Conservation (phyloP, 2,888 invertebrate species). For the Cordilura impudica region DNA sequence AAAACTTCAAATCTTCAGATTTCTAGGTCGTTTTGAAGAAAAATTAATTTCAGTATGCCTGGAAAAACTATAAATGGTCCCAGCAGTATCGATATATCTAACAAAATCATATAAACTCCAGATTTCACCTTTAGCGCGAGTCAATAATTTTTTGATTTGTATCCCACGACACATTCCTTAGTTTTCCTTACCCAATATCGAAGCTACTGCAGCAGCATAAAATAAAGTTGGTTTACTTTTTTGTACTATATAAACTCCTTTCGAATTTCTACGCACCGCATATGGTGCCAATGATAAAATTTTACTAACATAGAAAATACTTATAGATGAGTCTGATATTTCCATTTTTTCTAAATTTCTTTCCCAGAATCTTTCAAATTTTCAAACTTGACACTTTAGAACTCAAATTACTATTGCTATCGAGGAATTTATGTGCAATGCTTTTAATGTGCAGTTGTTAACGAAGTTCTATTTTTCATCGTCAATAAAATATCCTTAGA, state of each 20-base stretch:
- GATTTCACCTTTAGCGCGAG: no score
- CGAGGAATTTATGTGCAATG: background rate
- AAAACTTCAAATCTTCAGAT: no score
- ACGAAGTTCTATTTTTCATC: constrained; percentile 4
- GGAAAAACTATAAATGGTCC: no score
- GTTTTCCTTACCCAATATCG: constrained; percentile 71
- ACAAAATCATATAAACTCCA: no score
- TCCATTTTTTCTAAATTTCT: constrained; percentile 69
- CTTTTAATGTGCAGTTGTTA: no score
- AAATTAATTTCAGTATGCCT: no score
- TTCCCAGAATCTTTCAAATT: no score
- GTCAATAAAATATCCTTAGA: constrained; percentile 48
- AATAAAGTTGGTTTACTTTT: constrained; percentile 72
- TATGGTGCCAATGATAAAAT: constrained; percentile 75
- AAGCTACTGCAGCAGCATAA: constrained; percentile 71
- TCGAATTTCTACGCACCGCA: constrained; percentile 69
- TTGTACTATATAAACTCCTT: constrained; percentile 70
- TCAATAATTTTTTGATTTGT: no score
- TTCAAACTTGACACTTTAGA: constrained; percentile 41
- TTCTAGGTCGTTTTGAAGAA: no score
- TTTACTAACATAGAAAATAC: constrained; percentile 75
- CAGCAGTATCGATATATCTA: no score
- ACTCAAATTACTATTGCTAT: constrained; percentile 38
- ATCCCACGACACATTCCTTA: no score
- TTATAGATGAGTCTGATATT: constrained; percentile 72